Conservation (phyloP, 2,888 invertebrate genomes). For the Vesta saturnalis region DNA sequence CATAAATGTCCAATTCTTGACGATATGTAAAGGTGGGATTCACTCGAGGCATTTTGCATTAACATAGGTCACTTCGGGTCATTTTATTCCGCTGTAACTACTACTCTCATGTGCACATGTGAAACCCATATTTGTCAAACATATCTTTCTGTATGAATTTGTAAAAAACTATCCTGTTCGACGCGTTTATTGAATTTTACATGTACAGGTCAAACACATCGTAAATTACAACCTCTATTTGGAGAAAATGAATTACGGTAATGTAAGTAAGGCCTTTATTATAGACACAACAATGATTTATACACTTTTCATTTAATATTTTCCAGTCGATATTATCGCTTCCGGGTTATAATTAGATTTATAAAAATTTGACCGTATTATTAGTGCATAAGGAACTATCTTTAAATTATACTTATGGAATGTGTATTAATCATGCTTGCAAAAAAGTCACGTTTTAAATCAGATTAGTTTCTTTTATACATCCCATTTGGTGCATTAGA, state of each 20-base stretch:
- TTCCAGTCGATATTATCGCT: not conserved
- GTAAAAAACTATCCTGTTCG: constrained; percentile 1
- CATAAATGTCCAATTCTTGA: constrained; percentile 43
- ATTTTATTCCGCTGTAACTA: constrained; percentile 30
- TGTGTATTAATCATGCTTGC: no score
- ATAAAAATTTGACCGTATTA: not conserved
- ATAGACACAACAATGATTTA: not conserved
- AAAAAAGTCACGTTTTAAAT: no score
- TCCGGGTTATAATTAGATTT: not conserved
- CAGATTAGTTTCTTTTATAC: no score
- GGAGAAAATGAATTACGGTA: constrained; percentile 4
- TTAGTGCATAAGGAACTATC: not conserved
- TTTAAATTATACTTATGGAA: constrained; percentile 2
- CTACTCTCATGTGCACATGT: constrained; percentile 29
- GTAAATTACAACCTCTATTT: constrained; percentile 5
- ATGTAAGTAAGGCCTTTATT: not conserved
- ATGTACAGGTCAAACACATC: not conserved
- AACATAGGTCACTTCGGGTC: constrained; percentile 48
- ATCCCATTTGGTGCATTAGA: no score
- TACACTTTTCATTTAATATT: not conserved
- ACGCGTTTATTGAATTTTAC: not conserved
- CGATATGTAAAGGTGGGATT: constrained; percentile 42
- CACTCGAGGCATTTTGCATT: constrained; percentile 43
- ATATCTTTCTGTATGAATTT: constrained; percentile 17
- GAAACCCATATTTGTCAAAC: constrained; percentile 36